Base-by-base conservation (phyloP, 2,888 invertebrate genomes). In the Drosophila anomelani region DNA sequence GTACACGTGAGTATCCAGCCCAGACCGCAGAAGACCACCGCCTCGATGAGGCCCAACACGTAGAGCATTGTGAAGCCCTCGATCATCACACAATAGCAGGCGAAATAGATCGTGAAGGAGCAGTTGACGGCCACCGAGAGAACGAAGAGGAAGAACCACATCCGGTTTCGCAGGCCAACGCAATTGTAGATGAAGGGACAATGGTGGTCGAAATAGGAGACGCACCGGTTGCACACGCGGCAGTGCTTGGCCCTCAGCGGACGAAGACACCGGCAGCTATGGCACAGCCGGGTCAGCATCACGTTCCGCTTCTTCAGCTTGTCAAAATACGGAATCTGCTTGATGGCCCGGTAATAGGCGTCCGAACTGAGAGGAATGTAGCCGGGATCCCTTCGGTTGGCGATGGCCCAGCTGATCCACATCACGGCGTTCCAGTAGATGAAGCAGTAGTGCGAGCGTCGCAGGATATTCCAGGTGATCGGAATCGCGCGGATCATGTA, bases 171-270 rank as follows among this genome's bases (percentile, higher is more conserved):
- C 43, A 98, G 94, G 1, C 98, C 98, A 20, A 98, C 97, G 92
- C 98, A 98, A 92, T 98, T 98, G 93, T 98, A 97, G 84, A 98
- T 97, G 91, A 98, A 98, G 0, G 98, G 98, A 91, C 98, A 98
- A 91, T 98, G 98, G 92, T 98, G 98, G 91, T 98, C 98, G 90
- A 98, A 98, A 91, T 97, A 97, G 1, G 95, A 95, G 4, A 97
- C 96, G 90, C 97, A 97, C 66, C 97, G 95, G 91, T 98, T 97
- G 93, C 98, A 98, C 60, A 97, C 95, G 55, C 97, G 95, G 88
- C 98, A 98, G 92, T 98, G 98, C 91, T 98, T 98, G 8, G 98
- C 97, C 90, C 98, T 94, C 41, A 97, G 91, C 0, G 98, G 98
- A 77, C 97, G 94, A 71, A 98, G 94, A 83, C 97, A 97, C 61